Percentiles rank a stretch among this genome's conserved stretches.
Evolutionary conservation across 2,113 vertebrate genomes (phyloP).

Genomic region (Acrocephalus arundinaceus): DNA sequence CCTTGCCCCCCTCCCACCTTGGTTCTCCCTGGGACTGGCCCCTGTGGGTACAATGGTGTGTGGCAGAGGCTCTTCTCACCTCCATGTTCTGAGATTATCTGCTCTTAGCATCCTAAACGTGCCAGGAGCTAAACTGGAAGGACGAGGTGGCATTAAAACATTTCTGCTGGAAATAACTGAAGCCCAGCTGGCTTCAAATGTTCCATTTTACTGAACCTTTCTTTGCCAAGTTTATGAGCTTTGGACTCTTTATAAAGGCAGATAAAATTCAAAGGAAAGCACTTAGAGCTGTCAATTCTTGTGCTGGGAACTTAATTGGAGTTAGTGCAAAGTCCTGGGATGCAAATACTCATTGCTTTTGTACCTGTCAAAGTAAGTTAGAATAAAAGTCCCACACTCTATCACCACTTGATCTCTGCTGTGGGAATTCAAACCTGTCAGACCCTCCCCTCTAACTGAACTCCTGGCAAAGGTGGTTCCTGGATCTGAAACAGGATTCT

Average conservation of each 20-base stretch:
- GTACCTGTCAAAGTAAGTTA: fast-evolving
- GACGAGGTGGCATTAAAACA: fast-evolving
- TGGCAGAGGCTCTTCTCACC: background rate
- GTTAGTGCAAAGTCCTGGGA: background rate
- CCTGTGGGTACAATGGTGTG: fast-evolving
- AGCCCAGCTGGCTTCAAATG: background rate
- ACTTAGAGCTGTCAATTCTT: background rate
- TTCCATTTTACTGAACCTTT: background rate
- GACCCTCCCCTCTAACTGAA: background rate
- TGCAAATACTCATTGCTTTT: fast-evolving
- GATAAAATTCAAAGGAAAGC: background rate
- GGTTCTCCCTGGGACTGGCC: background rate
- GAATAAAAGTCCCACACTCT: fast-evolving
- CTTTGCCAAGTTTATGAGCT: background rate
- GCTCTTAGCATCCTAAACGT: background rate
- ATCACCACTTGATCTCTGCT: too few relatives aligned
- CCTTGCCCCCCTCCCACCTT: background rate
- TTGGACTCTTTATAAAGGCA: background rate
- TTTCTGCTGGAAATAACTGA: background rate
- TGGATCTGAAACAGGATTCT: fast-evolving
- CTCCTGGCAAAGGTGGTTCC: background rate
- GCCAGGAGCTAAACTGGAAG: background rate
- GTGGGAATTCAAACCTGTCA: background rate
- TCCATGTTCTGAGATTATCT: background rate
- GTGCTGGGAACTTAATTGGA: background rate